Evolutionary conservation across 2,888 invertebrate genomes (phyloP).

Genomic region (Stegophylla sp.): DNA sequence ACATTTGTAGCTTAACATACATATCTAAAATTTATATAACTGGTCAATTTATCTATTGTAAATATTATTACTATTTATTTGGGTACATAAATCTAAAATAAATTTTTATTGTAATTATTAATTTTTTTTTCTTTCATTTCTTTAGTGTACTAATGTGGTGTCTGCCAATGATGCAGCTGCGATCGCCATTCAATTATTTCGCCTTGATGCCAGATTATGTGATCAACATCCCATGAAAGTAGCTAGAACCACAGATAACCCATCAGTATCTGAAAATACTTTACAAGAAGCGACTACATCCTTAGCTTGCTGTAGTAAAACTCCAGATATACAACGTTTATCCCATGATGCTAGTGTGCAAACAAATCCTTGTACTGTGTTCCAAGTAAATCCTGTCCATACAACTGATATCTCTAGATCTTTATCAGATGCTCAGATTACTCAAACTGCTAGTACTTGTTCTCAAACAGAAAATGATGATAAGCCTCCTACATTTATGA

Average conservation of each 20-base stretch:
- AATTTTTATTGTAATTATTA: not conserved
- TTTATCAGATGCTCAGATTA: conserved; percentile 40
- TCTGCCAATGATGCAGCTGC: conserved; percentile 90
- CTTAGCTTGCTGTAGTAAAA: conserved; percentile 39
- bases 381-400: conserved; percentile 41
- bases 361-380: conserved; percentile 43
- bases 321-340: conserved; percentile 1
- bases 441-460: conserved; percentile 20
- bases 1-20: not conserved
- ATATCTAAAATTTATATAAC: not conserved
- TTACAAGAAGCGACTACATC: conserved; percentile 47
- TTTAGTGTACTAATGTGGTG: conserved; percentile 68
- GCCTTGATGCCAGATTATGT: conserved; percentile 83
- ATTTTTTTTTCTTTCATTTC: conserved; percentile 33
- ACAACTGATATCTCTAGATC: conserved; percentile 40
- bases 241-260: conserved; percentile 69
- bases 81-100: not conserved
- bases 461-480: conserved; percentile 16
- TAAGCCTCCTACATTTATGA: conserved; percentile 10
- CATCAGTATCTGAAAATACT: conserved; percentile 48
- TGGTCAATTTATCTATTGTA: not conserved
- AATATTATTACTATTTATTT: not conserved
- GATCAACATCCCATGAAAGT: conserved; percentile 77
- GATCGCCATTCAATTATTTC: conserved; percentile 84
- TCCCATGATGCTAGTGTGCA: conserved; percentile 42